Evolutionary conservation across 1,140 invertebrate species (phyloP), one percentile per base, ranked within the genome.

Genomic region (Hycleus cichorii): DNA sequence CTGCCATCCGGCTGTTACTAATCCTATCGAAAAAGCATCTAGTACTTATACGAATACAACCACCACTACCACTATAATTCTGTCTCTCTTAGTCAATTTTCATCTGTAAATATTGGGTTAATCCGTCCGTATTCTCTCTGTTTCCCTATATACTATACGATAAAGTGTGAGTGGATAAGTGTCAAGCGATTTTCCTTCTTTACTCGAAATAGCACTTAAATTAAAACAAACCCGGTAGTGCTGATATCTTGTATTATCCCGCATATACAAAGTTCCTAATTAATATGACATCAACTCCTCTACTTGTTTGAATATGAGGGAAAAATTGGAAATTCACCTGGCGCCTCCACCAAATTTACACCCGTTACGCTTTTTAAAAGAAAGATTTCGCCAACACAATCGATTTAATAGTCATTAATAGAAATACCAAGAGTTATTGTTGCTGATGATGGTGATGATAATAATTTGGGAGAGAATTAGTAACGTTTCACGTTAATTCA

Each of bases 381-480:
- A 32, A 32, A 32, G 7, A 32, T 7, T 7, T 5, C 32, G 7
- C 32, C 1, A 32, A 32, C 3, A 18, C 18, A 32, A 32, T 7
- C 32, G 32, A 32, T 32, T 32, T 32, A 32, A 5, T 32, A 27
- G 49, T 55, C 57, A 61, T 61, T 55, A 56, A 18, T 18, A 18
- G 32, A 32, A 32, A 32, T 32, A 32, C 32, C 32, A 32, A 4
- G 32, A 60, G 51, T 18, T 18, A 18, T 18, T 18, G 18, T 18
- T 18, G 1, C 62, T 56, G 39, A 40, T 50, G 57, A 60, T 32
- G 7, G 44, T 63, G 65, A 67, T 62, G 65, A 67, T 71, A 69
- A 69, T 70, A 69, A 69, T 70, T 71, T 64, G 68, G 69, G 66
- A 64, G 64, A 66, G 71, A 71, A 71, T 72, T 71, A 71, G 71